Evolutionary conservation across 2,113 vertebrate genomes (phyloP).

Genomic region (Hypomesus transpacificus): DNA sequence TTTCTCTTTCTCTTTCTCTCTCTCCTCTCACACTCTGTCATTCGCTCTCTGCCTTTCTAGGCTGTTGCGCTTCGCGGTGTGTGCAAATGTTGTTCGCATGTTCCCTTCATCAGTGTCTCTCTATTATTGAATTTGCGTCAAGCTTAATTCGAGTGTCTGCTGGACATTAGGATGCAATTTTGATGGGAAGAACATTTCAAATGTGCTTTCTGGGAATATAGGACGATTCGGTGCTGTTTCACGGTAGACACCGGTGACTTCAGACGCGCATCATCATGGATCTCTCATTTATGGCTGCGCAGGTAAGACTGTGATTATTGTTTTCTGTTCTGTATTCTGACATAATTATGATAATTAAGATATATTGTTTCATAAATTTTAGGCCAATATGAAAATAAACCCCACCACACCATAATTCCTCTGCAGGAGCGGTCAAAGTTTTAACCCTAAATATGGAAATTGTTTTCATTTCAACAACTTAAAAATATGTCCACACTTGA

Average conservation of each 20-base stretch:
- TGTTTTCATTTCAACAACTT: no score
- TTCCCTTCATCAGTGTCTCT: not conserved
- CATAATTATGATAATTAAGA: not conserved
- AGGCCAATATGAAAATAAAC: no score
- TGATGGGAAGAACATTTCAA: not conserved
- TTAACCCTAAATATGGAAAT: no score
- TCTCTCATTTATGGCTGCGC: conserved; percentile 56
- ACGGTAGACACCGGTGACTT: not conserved
- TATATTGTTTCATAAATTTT: no score
- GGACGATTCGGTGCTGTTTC: conserved; percentile 3
- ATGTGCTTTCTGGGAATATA: conserved; percentile 1
- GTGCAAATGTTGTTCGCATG: not conserved
- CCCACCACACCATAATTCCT: no score
- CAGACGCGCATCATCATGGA: conserved; percentile 37
- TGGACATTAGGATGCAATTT: conserved; percentile 2
- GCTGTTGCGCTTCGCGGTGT: conserved; percentile 5
- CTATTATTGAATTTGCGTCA: no score
- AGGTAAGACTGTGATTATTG: conserved; percentile 31
- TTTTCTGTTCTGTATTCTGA: not conserved
- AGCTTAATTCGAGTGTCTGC: not conserved
- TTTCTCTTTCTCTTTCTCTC: not conserved
- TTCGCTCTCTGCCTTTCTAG: no score
- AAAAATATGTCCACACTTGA: no score
- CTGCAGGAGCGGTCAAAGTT: no score
- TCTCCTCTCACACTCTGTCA: no score